Percentiles rank a stretch among this genome's conserved stretches.
Evolutionary conservation across 2,888 invertebrate species (phyloP).

Genomic region (Cryptus armator): DNA sequence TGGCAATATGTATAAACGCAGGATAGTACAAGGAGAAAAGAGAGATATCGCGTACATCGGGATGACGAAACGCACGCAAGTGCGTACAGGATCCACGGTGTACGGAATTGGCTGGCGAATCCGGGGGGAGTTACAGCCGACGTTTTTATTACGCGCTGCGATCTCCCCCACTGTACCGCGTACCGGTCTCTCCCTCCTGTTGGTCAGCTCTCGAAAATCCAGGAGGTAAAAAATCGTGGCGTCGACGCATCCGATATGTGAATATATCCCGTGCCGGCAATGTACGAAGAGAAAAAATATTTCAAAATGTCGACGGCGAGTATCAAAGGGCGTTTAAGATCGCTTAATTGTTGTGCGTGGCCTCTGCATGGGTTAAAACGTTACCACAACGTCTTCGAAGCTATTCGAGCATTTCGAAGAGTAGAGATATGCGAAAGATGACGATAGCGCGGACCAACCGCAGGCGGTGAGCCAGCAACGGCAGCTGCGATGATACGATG

Average conservation of each 20-base stretch:
- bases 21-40: conserved; percentile 30
- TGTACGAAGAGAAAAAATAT: conserved; percentile 69
- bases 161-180: not conserved
- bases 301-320: conserved; percentile 76
- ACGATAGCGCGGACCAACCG: conserved; percentile 43
- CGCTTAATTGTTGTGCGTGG: conserved; percentile 76
- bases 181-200: not conserved
- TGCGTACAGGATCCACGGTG: not conserved
- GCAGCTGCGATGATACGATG: conserved; percentile 61
- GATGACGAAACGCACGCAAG: conserved; percentile 45
- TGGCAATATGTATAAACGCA: not conserved
- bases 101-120: conserved; percentile 39
- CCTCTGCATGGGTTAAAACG: conserved; percentile 20
- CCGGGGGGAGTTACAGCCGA: conserved; percentile 61
- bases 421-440: conserved; percentile 68
- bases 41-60: conserved; percentile 40
- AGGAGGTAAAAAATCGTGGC: conserved; percentile 61
- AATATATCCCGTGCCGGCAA: conserved; percentile 41
- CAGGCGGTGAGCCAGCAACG: conserved; percentile 50
- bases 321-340: conserved; percentile 79
- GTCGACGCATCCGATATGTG: conserved; percentile 53
- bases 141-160: conserved; percentile 60
- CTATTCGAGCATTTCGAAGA: conserved; percentile 58
- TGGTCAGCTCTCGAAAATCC: conserved; percentile 55
- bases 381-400: conserved; percentile 53